Base-by-base conservation (phyloP, 2,113 vertebrate genomes). In the Xyliphius kryptos region DNA sequence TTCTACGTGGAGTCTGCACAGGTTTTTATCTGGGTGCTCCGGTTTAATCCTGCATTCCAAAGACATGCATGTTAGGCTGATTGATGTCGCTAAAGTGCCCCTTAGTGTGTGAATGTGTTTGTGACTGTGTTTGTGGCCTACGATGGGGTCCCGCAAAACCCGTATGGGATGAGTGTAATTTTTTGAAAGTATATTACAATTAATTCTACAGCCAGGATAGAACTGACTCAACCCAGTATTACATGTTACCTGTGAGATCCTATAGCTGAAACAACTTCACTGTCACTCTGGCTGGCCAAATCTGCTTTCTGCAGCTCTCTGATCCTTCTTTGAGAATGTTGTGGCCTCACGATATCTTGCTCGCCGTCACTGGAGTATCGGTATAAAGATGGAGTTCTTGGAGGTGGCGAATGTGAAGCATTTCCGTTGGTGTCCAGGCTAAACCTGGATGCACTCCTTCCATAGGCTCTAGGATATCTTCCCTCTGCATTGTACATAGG, bases 211-310 rank as follows among this genome's bases (percentile, higher is more conserved):
- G n/a, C n/a, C n/a, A n/a, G n/a, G n/a, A n/a, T n/a, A n/a, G n/a
- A n/a, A n/a, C n/a, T n/a, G n/a, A n/a, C n/a, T n/a, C 26, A 32
- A 2, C 26, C 26, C 26, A 32, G 7, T n/a, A n/a, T n/a, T n/a
- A n/a, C n/a, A n/a, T 17, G 19, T 57, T 74, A 87, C 86, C 85
- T 85, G 73, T 85, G 82, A 11, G 86, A 88, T 11, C 86, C 86
- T 6, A 71, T 71, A 6, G 86, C 86, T 5, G 83, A 88, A 9
- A 88, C 85, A 2, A 87, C 84, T 20, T 88, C 86, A 0, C 86
- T 88, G 78, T 88, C 86, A 13, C 86, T 88, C 72, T 86, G 86
- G 59, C 85, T 86, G 49, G 84, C 73, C 17, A 68, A 61, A 17
- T 69, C 66, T 44, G 56, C 19, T 10, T 37, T 71, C 48, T 66